These are phyloP conservation scores for Oasisia sp. DNA, from an alignment of 2,888 invertebrate species.

Conservation along the genomic window DNA sequence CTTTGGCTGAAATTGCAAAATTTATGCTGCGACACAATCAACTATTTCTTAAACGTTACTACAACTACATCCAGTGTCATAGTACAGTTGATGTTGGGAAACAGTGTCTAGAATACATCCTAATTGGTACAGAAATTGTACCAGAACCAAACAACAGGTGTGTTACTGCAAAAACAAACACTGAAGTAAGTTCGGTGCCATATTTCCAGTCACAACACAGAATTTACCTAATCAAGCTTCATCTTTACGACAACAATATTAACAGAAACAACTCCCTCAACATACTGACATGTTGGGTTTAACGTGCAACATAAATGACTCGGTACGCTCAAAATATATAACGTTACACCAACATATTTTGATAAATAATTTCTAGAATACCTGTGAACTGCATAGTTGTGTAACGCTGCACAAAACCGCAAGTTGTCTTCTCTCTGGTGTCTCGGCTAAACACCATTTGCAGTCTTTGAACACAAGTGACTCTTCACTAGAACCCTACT, in stretches of 20 bases:
- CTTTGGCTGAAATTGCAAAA: too few species aligned
- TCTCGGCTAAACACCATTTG: background rate
- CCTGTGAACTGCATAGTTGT: conserved; percentile 9
- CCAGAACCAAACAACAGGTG: background rate
- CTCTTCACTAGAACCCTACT: background rate
- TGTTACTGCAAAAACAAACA: background rate
- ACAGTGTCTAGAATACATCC: background rate
- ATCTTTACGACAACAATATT: background rate
- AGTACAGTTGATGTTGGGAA: background rate
- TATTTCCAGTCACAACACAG: background rate
- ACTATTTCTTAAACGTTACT: background rate
- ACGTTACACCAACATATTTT: background rate
- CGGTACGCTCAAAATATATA: background rate
- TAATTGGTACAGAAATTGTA: background rate
- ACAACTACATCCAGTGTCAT: background rate
- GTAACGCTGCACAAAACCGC: background rate
- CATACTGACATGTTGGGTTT: background rate
- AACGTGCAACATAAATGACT: background rate
- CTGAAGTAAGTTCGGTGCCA: background rate
- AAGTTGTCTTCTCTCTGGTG: background rate
- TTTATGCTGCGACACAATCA: background rate
- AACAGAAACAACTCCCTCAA: background rate
- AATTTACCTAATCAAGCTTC: background rate
- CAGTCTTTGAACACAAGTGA: background rate
- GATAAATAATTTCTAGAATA: background rate